phyloP scores from a whole-genome alignment of 2,888 invertebrate genomes.

The Dasysyrphus albostriatus region DNA sequence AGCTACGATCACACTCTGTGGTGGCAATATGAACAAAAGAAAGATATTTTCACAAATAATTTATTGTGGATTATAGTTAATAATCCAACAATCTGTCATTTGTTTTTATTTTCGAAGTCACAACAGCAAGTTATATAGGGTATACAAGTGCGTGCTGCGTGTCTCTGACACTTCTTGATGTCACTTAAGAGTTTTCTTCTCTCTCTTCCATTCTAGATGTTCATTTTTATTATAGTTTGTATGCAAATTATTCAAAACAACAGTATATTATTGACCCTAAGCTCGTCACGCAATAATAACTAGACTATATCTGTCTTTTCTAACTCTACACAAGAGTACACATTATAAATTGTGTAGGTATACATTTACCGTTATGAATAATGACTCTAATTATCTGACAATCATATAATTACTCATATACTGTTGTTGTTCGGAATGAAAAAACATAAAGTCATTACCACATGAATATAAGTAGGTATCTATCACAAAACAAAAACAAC shows the following conservation, averaged over 20 bases:
- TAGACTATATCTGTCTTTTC: constrained; percentile 27
- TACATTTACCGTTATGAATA: constrained; percentile 68
- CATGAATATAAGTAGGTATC: neutral
- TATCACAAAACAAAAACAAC: constrained; percentile 14
- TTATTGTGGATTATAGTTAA: neutral
- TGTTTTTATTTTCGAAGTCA: neutral
- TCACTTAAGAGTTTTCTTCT: constrained; percentile 8
- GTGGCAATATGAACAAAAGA: neutral
- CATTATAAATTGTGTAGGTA: constrained; percentile 4
- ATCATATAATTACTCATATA: constrained; percentile 66
- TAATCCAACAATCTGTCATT: constrained; percentile 12
- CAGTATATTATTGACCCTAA: constrained; percentile 69
- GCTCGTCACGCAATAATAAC: constrained; percentile 59
- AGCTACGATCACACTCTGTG: neutral
- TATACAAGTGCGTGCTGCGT: neutral
- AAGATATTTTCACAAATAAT: neutral
- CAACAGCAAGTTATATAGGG: neutral
- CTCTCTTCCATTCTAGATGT: neutral
- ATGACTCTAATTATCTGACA: constrained; percentile 71
- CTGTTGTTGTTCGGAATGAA: constrained; percentile 22
- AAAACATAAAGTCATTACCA: constrained; percentile 16
- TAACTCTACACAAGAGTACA: neutral
- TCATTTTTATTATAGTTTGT: neutral
- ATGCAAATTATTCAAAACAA: constrained; percentile 45
- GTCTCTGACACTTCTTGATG: constrained; percentile 8